Percentiles rank a stretch among this genome's conserved stretches.
These are phyloP conservation scores for Ephestia elutella DNA, from an alignment of 1,140 invertebrate genomes.

Conservation along the genomic window DNA sequence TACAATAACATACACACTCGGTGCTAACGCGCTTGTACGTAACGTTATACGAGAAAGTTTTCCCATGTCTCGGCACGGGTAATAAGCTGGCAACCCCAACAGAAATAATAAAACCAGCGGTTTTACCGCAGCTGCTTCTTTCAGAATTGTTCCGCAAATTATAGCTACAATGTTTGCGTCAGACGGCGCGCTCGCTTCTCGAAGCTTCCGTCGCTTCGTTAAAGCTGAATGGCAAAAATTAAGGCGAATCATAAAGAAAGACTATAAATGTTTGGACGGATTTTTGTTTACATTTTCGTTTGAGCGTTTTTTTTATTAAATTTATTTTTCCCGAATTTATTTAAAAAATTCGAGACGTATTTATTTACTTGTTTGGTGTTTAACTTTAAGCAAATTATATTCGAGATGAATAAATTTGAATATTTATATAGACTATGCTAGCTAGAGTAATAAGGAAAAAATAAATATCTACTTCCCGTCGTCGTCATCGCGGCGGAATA, in stretches of 20 bases:
- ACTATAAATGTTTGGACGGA: no score
- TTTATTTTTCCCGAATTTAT: no score
- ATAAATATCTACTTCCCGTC: no score
- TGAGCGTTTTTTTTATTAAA: no score
- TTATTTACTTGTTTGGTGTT: no score
- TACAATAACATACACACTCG: not conserved
- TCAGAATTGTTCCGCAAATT: conserved; percentile 16
- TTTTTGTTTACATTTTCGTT: no score
- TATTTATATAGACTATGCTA: no score
- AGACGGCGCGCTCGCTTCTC: not conserved
- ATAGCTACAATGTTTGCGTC: conserved; percentile 12
- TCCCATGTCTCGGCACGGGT: not conserved
- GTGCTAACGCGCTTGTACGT: not conserved
- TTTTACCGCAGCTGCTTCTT: conserved; percentile 10
- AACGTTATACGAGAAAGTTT: conserved; percentile 7
- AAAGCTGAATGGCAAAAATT: not conserved
- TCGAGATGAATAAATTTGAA: no score
- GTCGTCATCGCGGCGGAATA: no score
- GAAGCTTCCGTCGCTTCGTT: not conserved
- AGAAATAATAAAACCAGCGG: conserved; percentile 15
- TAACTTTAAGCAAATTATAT: no score
- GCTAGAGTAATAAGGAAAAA: no score
- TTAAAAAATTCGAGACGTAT: not conserved
- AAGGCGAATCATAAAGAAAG: not conserved
- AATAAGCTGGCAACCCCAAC: conserved; percentile 14